Conservation (phyloP, 2,888 invertebrate genomes). For the Mesorhabditis belari region DNA sequence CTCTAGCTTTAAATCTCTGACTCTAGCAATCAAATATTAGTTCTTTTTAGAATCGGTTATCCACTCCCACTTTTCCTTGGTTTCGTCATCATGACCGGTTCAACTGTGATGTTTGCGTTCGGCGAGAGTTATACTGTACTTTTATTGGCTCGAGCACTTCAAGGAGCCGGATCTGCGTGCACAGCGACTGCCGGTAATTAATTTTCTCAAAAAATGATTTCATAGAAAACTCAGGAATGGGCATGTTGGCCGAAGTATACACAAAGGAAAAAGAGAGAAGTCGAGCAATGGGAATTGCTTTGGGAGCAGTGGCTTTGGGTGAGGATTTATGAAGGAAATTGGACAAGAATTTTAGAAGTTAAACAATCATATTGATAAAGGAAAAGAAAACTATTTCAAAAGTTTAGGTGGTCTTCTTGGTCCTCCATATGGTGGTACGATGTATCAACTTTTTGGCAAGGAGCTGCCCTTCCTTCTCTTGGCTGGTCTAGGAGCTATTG, state of each 20-base stretch:
- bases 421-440: constrained; percentile 92
- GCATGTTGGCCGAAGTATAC: constrained; percentile 91
- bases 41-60: constrained; percentile 80
- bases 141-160: constrained; percentile 84
- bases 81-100: constrained; percentile 91
- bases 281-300: constrained; percentile 93
- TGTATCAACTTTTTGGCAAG: constrained; percentile 89
- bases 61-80: constrained; percentile 98
- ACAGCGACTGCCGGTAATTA: constrained; percentile 85
- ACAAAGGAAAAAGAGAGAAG: constrained; percentile 94
- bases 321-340: no score
- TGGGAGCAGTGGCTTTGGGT: constrained; percentile 88
- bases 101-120: constrained; percentile 95
- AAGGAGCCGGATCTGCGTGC: constrained; percentile 93
- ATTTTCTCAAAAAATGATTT: background rate
- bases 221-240: constrained; percentile 70
- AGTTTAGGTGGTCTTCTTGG: constrained; percentile 68
- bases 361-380: no score
- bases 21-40: no score
- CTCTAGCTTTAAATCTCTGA: no score
- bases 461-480: constrained; percentile 89
- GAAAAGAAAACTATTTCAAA: no score
- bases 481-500: constrained; percentile 82
- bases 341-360: no score
- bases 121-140: constrained; percentile 83